Percentiles rank a stretch among this genome's conserved stretches.
phyloP scores from a whole-genome alignment of 1,140 invertebrate species.

The Trichomalopsis sarcophagae region DNA sequence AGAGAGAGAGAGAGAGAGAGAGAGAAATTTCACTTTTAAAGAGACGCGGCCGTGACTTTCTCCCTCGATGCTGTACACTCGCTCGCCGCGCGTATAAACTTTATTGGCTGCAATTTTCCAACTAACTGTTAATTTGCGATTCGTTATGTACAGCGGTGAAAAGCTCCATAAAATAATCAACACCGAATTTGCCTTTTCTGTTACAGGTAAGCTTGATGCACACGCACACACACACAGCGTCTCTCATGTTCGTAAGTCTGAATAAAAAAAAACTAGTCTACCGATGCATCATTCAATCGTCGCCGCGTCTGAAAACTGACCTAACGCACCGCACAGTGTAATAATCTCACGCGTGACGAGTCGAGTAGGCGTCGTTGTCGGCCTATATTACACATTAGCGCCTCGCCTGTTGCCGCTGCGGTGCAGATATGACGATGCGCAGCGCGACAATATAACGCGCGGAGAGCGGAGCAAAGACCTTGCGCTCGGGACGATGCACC shows the following conservation, averaged over 20 bases:
- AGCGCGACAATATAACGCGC: neutral
- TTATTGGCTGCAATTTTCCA: neutral
- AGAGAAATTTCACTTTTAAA: neutral
- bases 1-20: neutral
- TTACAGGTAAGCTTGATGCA: no score
- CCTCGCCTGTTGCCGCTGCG: no score
- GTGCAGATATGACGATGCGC: neutral
- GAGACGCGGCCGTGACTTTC: neutral
- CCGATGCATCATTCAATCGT: no score
- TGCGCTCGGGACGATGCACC: constrained; percentile 59
- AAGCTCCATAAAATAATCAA: no score
- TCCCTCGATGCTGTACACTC: neutral
- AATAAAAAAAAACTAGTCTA: no score
- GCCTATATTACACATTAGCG: neutral
- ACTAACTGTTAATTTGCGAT: neutral
- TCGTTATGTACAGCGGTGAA: neutral
- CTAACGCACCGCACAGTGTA: neutral
- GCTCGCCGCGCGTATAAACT: neutral
- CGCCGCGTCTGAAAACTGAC: neutral
- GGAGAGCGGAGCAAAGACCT: constrained; percentile 58
- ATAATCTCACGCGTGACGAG: neutral
- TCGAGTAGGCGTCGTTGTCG: neutral
- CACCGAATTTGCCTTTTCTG: no score
- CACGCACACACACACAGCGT: no score
- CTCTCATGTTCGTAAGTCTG: no score